Percentiles rank a stretch among this genome's conserved stretches.
Conservation (phyloP, 2,888 invertebrate genomes). For the Philereme transversata region DNA sequence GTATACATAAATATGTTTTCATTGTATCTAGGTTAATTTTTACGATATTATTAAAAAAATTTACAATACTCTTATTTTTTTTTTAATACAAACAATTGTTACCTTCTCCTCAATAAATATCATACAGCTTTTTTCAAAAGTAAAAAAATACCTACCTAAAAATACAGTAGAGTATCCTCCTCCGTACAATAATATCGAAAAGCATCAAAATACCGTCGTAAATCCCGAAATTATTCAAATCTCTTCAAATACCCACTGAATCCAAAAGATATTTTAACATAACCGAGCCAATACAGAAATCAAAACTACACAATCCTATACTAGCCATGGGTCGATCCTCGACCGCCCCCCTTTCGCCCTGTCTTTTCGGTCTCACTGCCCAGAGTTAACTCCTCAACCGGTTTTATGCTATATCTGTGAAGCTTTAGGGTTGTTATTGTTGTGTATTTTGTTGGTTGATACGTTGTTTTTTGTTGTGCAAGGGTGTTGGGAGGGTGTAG, state of each 20-base stretch:
- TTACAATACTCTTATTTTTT: too few relatives aligned
- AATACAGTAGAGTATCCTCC: too few relatives aligned
- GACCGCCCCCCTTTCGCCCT: conserved; percentile 69
- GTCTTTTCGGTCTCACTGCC: conserved; percentile 59
- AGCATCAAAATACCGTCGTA: conserved; percentile 19
- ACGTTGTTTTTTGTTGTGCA: conserved; percentile 67
- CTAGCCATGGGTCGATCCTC: conserved; percentile 75
- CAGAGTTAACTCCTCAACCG: conserved; percentile 43
- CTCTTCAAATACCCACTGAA: conserved; percentile 26
- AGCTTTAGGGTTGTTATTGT: conserved; percentile 45
- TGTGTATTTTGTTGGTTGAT: conserved; percentile 46
- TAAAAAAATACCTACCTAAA: too few relatives aligned
- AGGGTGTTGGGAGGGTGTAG: conserved; percentile 75
- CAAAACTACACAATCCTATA: conserved; percentile 75
- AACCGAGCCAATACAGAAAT: conserved; percentile 58
- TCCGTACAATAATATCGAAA: conserved; percentile 1
- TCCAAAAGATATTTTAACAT: conserved; percentile 29
- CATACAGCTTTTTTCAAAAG: too few relatives aligned
- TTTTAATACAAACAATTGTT: too few relatives aligned
- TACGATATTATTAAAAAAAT: too few relatives aligned
- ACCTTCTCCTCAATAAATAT: too few relatives aligned
- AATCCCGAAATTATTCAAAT: conserved; percentile 22
- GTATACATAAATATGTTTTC: too few relatives aligned
- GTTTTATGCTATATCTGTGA: conserved; percentile 33
- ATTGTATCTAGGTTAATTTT: too few relatives aligned